These are phyloP conservation scores for Standfussiana lucernea DNA, from an alignment of 2,888 invertebrate genomes.

Conservation along the genomic window DNA sequence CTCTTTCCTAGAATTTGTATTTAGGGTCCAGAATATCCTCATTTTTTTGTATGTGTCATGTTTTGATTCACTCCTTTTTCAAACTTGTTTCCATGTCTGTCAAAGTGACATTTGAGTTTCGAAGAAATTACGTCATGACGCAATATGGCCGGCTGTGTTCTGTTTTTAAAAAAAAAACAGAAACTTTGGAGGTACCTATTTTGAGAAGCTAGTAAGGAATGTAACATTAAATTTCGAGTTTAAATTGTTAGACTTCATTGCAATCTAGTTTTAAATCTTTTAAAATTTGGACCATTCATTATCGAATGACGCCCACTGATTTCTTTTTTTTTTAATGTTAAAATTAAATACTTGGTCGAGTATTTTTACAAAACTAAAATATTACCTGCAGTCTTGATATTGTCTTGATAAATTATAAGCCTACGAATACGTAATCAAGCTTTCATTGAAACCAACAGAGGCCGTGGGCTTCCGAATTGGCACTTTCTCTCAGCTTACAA, in stretches of 20 bases:
- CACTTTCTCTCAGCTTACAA: constrained; percentile 44
- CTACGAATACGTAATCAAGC: constrained; percentile 8
- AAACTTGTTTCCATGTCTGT: constrained; percentile 55
- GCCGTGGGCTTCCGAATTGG: constrained; percentile 39
- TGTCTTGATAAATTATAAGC: neutral
- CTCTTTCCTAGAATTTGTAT: constrained; percentile 62
- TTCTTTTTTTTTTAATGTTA: neutral
- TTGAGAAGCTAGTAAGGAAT: neutral
- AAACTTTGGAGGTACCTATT: neutral
- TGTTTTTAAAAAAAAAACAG: constrained; percentile 40
- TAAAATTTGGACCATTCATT: neutral
- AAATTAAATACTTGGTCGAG: neutral
- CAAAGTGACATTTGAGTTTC: constrained; percentile 64
- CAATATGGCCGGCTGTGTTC: constrained; percentile 34
- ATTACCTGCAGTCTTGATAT: neutral
- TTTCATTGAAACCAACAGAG: constrained; percentile 12
- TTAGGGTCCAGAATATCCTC: constrained; percentile 47
- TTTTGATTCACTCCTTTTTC: constrained; percentile 54
- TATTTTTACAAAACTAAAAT: neutral
- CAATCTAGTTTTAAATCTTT: neutral
- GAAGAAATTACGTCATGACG: constrained; percentile 58
- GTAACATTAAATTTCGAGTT: neutral
- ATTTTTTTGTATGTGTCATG: constrained; percentile 65
- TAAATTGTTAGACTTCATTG: neutral
- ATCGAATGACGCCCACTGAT: neutral